Percentiles rank a stretch among this genome's conserved stretches.
Conservation (phyloP, 2,888 invertebrate genomes). For the Hybos culiciformis region DNA sequence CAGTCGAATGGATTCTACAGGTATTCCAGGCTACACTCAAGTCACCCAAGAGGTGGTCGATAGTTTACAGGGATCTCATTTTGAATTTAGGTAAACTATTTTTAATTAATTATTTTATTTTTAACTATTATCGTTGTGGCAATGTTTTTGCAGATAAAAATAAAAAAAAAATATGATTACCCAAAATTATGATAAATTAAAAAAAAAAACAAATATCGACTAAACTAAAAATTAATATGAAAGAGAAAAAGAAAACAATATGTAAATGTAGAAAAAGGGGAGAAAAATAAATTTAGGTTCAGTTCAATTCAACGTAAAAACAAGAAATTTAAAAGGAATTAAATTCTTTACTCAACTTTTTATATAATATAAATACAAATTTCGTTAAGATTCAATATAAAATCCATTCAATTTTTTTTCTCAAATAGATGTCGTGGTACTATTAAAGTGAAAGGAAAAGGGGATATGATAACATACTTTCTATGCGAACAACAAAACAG, state of each 20-base stretch:
- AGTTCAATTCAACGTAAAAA: too few relatives aligned
- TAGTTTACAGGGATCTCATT: conserved; percentile 34
- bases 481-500: conserved; percentile 57
- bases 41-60: conserved; percentile 67
- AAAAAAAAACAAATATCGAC: too few relatives aligned
- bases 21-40: conserved; percentile 77
- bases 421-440: conserved; percentile 70
- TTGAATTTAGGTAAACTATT: conserved; percentile 29
- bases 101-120: not conserved
- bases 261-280: too few relatives aligned
- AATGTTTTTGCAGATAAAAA: not conserved
- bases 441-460: conserved; percentile 84
- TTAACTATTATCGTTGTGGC: not conserved
- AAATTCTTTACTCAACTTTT: not conserved
- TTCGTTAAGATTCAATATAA: too few relatives aligned
- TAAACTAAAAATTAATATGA: not conserved
- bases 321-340: too few relatives aligned
- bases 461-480: conserved; percentile 88
- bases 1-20: conserved; percentile 83
- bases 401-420: conserved; percentile 55
- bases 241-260: too few relatives aligned
- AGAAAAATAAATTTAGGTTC: too few relatives aligned
- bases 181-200: too few relatives aligned
- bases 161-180: too few relatives aligned
- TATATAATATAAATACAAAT: too few relatives aligned